phyloP scores from a whole-genome alignment of 1,140 invertebrate species.

The Neodiprion pinetum region DNA sequence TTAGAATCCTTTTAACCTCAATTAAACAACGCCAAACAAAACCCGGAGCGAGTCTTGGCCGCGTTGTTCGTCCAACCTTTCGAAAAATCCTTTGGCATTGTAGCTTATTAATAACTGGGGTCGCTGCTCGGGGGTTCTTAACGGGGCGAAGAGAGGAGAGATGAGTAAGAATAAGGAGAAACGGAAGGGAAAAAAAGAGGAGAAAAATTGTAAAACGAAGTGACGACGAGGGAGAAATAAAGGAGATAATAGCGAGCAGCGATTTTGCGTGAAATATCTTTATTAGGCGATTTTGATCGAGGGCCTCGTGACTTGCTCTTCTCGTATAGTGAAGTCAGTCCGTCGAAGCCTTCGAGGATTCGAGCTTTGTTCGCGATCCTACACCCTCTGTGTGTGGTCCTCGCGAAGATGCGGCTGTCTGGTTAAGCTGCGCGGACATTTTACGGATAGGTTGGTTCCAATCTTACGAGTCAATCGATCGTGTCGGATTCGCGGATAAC shows the following conservation, averaged over 20 bases:
- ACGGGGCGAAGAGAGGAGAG: background rate
- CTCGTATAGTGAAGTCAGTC: background rate
- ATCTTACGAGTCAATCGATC: too few relatives aligned
- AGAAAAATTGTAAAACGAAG: background rate
- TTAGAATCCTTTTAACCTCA: conserved; percentile 15
- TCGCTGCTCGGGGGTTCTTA: background rate
- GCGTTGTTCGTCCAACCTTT: background rate
- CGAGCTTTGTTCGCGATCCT: background rate
- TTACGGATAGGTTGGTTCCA: too few relatives aligned
- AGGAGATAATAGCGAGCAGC: background rate
- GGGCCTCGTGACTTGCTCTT: conserved; percentile 1
- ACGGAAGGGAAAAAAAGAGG: background rate
- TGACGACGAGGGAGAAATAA: background rate
- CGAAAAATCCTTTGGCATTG: background rate
- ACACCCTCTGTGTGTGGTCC: background rate
- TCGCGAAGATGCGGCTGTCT: background rate
- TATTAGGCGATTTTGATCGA: conserved; percentile 5
- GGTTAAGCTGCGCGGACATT: background rate
- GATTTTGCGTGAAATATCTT: conserved; percentile 7
- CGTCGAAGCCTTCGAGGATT: background rate
- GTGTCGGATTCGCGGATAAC: too few relatives aligned
- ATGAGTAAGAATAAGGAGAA: background rate
- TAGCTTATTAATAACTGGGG: background rate
- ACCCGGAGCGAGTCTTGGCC: background rate
- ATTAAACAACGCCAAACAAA: conserved; percentile 15